phyloP scores from a whole-genome alignment of 2,113 vertebrate species.

The Periophthalmodon schlosseri region DNA sequence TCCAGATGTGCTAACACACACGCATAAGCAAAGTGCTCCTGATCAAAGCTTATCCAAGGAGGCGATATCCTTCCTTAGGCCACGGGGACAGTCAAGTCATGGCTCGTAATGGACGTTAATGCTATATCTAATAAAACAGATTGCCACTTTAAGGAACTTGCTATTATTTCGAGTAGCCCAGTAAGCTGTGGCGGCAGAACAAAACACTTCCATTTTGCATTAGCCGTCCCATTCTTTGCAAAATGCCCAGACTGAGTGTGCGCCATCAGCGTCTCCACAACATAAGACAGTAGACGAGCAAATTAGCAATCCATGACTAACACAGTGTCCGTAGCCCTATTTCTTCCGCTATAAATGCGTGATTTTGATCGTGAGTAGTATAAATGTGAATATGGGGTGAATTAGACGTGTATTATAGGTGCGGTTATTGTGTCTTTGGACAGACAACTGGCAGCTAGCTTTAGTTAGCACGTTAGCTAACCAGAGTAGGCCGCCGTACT shows the following conservation, averaged over 20 bases:
- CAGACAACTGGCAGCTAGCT: constrained; percentile 70
- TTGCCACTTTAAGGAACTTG: not conserved
- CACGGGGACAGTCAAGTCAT: constrained; percentile 58
- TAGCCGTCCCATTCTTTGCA: constrained; percentile 38
- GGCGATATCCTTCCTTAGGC: constrained; percentile 59
- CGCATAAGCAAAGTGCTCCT: constrained; percentile 40
- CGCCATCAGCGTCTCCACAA: constrained; percentile 75
- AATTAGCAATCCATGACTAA: constrained; percentile 52
- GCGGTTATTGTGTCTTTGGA: constrained; percentile 69
- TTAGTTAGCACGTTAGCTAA: constrained; percentile 66
- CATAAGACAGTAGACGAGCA: constrained; percentile 70
- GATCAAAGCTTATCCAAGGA: constrained; percentile 41
- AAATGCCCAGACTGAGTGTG: constrained; percentile 66
- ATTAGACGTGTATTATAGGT: constrained; percentile 37
- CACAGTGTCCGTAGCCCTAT: constrained; percentile 18
- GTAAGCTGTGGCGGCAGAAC: not conserved
- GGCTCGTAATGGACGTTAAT: constrained; percentile 57
- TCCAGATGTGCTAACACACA: constrained; percentile 16
- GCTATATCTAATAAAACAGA: constrained; percentile 12
- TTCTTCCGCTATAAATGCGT: constrained; percentile 7
- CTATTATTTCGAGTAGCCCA: not conserved
- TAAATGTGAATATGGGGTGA: constrained; percentile 29
- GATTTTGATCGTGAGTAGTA: constrained; percentile 15
- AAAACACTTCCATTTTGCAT: constrained; percentile 4
- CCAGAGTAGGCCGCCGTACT: constrained; percentile 66